These are phyloP conservation scores for Euborellia annulipes DNA, from an alignment of 1,140 invertebrate species.

Conservation along the genomic window DNA sequence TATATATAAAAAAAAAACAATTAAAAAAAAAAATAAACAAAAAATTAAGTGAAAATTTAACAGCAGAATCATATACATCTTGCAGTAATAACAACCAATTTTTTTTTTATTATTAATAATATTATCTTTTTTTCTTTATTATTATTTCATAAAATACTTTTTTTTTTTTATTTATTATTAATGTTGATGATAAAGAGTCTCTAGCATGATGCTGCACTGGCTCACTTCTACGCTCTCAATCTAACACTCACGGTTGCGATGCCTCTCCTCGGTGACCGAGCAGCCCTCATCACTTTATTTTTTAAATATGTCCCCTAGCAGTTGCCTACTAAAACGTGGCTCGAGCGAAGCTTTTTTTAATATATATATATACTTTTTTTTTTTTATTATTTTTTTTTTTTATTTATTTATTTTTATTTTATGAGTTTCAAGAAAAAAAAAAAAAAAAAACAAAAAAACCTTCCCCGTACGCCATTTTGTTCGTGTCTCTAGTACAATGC, in stretches of 20 bases:
- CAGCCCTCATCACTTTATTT: slow-evolving; percentile 1
- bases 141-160: slow-evolving; percentile 13
- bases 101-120: slow-evolving; percentile 12
- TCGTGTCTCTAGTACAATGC: slow-evolving; percentile 30
- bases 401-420: slow-evolving; percentile 10
- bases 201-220: slow-evolving; percentile 3
- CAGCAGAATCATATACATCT: slow-evolving; percentile 17
- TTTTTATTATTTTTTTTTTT: slow-evolving; percentile 8
- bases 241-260: background rate
- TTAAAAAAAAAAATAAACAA: slow-evolving; percentile 15
- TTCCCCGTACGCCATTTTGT: slow-evolving; percentile 5
- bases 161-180: slow-evolving; percentile 4
- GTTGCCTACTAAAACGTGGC: slow-evolving; percentile 18
- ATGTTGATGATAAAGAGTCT: background rate
- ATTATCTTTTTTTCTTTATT: slow-evolving; percentile 7
- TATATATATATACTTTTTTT: slow-evolving; percentile 1
- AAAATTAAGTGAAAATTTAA: slow-evolving; percentile 17
- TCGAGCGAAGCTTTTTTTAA: slow-evolving; percentile 11
- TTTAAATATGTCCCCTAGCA: slow-evolving; percentile 9
- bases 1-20: slow-evolving; percentile 11
- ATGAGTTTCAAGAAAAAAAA: slow-evolving; percentile 27
- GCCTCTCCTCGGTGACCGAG: background rate
- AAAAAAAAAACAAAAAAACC: slow-evolving; percentile 23
- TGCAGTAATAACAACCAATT: slow-evolving; percentile 16
- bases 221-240: background rate